A percentile compares a stretch with the other conserved stretches of the same genome.
Evolutionary conservation across 2,797 vertebrate genomes (phyloP).

Genomic region (Limnodromus scolopaceus): DNA sequence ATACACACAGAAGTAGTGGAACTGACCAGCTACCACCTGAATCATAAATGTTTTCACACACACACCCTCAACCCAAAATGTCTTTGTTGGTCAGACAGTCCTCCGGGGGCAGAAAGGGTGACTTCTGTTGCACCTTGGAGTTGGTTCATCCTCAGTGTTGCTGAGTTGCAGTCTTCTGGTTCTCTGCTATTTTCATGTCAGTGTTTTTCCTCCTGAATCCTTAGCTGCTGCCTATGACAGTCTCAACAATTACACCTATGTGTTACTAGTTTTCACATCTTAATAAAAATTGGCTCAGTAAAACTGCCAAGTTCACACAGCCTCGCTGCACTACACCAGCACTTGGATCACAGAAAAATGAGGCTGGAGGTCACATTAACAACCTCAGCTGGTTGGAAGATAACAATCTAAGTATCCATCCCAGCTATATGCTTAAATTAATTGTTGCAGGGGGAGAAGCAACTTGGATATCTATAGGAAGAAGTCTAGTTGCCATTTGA

Average conservation of each 20-base stretch:
- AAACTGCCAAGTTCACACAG: not conserved
- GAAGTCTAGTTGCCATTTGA: not conserved
- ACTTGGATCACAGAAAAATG: not conserved
- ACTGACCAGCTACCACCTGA: not conserved
- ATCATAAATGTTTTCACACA: not conserved
- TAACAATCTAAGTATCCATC: not conserved
- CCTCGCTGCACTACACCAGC: not conserved
- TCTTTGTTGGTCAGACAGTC: not conserved
- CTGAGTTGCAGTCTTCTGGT: not conserved
- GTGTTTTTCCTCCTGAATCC: not conserved
- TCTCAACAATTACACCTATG: not conserved
- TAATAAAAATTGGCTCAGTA: not conserved
- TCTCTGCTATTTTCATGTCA: not conserved
- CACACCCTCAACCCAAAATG: rapidly evolving
- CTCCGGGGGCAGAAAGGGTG: not conserved
- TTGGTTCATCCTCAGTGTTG: not conserved
- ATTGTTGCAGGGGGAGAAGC: rapidly evolving
- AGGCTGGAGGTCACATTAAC: not conserved
- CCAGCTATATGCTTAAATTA: not conserved
- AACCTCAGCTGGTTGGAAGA: not conserved
- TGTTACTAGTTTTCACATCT: not conserved
- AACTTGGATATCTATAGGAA: not conserved
- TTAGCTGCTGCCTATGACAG: rapidly evolving
- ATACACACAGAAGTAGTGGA: not conserved
- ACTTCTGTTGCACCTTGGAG: not conserved